Evolutionary conservation across 2,113 vertebrate genomes (phyloP), one percentile per base, ranked within the genome.

Genomic region (Notiomystis cincta): DNA sequence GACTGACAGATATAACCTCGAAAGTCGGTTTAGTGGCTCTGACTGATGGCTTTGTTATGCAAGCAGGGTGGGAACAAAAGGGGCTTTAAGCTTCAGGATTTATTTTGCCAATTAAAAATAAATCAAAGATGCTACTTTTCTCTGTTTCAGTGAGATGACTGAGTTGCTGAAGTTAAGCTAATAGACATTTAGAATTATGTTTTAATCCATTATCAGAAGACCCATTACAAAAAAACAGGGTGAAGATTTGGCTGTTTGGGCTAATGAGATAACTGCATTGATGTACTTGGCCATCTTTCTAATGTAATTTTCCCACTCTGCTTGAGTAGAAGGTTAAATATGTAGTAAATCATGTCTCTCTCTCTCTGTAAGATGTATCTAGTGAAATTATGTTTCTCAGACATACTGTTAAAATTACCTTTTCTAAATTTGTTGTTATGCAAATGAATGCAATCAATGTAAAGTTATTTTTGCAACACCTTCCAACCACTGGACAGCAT

Each of bases 351-450:
- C 88, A 93, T 91, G 85, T 86, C 85, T 92, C 56, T 89, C 56
- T 89, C 62, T 82, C 73, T 92, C 90, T 84, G 18, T 80, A 71
- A 86, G 62, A 61, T 73, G 70, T 79, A 79, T 85, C 35, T 82
- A 96, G 81, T 94, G 89, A 96, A 96, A 90, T 82, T 87, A 51
- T 91, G 97, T 95, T 97, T 96, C 96, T 98, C 96, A 95, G 96
- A 95, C 93, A 94, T 73, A 82, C 77, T 65, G 23, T 69, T 50
- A 73, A 23, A 56, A 66, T 79, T 50, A 67, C 48, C 44, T 89
- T 67, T 72, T 79, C 85, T 78, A n/a, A 90, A 78, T 76, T 69
- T 28, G 33, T 30, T 60, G 47, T 77, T 87, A 56, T 9, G 50
- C 73, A 61, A 31, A 77, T 23, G 16, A 89, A 78, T 88, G 70